Evolutionary conservation across 2,113 vertebrate species (phyloP).

Genomic region (Sturnus vulgaris): DNA sequence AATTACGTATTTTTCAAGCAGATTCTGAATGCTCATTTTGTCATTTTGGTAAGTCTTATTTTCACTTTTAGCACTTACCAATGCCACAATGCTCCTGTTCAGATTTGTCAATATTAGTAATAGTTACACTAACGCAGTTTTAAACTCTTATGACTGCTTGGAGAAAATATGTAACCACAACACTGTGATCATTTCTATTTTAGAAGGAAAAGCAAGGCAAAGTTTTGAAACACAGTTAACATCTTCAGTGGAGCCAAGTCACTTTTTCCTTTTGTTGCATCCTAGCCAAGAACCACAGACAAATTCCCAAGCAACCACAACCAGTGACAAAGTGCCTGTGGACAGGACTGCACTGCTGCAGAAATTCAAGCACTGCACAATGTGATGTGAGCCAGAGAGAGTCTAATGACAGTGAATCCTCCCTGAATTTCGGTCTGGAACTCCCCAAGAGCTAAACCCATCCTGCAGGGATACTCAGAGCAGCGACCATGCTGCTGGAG

Average conservation of each 20-base stretch:
- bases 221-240: background rate
- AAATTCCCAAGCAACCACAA: background rate
- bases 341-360: background rate
- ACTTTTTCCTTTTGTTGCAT: background rate
- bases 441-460: background rate
- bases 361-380: background rate
- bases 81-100: background rate
- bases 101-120: background rate
- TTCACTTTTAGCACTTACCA: background rate
- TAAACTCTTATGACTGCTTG: background rate
- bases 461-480: background rate
- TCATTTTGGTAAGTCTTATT: background rate
- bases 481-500: fast-evolving
- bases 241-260: background rate
- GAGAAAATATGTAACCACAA: background rate
- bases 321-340: fast-evolving
- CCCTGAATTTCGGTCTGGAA: background rate
- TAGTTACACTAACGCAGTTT: background rate
- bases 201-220: background rate
- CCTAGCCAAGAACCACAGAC: background rate
- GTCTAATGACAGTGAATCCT: background rate
- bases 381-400: background rate
- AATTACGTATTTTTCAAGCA: background rate
- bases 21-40: background rate
- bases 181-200: background rate